Evolutionary conservation across 2,113 vertebrate genomes (phyloP).

Genomic region (Labrus mixtus): DNA sequence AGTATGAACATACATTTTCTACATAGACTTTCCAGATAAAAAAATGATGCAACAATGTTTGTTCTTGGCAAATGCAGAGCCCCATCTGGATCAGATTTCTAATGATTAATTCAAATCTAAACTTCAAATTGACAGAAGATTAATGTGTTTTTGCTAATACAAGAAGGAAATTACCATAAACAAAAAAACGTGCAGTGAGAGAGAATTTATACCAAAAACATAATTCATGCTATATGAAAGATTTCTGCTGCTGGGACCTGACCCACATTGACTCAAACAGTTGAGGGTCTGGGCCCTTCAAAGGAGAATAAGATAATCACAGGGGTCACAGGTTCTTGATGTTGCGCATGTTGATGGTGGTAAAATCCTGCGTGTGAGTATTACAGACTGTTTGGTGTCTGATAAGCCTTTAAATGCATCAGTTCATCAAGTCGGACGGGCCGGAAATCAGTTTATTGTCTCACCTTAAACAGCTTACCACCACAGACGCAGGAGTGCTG

Average conservation of each 20-base stretch:
- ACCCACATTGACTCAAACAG: neutral
- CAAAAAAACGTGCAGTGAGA: neutral
- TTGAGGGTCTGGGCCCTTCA: neutral
- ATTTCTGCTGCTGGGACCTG: too few species aligned
- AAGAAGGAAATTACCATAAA: neutral
- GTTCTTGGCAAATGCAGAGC: neutral
- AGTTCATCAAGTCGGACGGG: constrained; percentile 9
- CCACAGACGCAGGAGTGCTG: neutral
- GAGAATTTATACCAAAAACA: too few species aligned
- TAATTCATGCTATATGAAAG: too few species aligned
- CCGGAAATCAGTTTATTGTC: constrained; percentile 32
- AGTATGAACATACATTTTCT: neutral
- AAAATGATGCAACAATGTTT: too few species aligned
- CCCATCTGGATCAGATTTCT: neutral
- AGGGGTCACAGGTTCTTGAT: neutral
- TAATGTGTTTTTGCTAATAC: neutral
- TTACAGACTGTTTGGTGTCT: neutral
- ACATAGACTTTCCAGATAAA: neutral
- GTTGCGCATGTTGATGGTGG: too few species aligned
- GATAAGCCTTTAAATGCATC: constrained; percentile 32
- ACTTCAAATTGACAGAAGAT: neutral
- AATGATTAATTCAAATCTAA: neutral
- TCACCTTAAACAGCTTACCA: constrained; percentile 14
- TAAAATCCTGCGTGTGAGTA: constrained; percentile 1
- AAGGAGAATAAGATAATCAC: neutral